Base-by-base conservation (phyloP, 2,888 invertebrate genomes). In the Maniola hyperantus region DNA sequence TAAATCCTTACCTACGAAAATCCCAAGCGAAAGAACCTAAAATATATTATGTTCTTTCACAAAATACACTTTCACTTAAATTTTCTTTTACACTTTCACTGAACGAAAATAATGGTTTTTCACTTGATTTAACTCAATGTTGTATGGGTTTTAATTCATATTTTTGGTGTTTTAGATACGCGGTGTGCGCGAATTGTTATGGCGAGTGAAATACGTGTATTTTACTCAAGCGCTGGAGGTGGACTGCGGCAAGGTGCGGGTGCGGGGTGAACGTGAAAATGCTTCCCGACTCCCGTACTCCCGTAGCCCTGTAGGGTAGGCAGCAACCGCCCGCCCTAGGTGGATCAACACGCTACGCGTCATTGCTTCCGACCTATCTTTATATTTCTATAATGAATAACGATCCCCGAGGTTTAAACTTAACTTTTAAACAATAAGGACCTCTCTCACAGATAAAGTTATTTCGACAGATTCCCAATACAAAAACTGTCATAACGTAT, bases 221-320 rank as follows among this genome's bases (percentile, higher is more conserved):
- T 63, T 13, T 66, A 55, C 65, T 53, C 75, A 73, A 67, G 72
- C 70, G 71, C 64, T 68, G 67, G 73, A 74, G 72, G 79, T 77
- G 76, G 78, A 85, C 87, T 86, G 85, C 79, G 81, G 82, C 63
- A 82, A 80, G 80, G 82, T 79, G 80, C 77, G 78, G 71, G 74
- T 74, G 77, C 72, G 71, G 69, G 48, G 72, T 20, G 67, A 15
- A 48, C 48, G 48, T 48, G 18, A 26, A 26, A 66, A 74, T 75
- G 71, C 75, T 58, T 51, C 69, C 72, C 39, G 11, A 39, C 4
- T 39, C 39, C 39, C 39, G 11, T 39, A 39, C 10, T 26, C 26
- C 26, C 71, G 70, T 60, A 51, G 73, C 73, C 74, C 75, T 74
- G 76, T 51, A 64, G 44, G 68, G 76, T 51, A 64, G 44, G 68